A percentile compares a stretch with the other conserved stretches of the same genome.
Conservation (phyloP, 2,888 invertebrate species). For the Zeuzera pyrina region DNA sequence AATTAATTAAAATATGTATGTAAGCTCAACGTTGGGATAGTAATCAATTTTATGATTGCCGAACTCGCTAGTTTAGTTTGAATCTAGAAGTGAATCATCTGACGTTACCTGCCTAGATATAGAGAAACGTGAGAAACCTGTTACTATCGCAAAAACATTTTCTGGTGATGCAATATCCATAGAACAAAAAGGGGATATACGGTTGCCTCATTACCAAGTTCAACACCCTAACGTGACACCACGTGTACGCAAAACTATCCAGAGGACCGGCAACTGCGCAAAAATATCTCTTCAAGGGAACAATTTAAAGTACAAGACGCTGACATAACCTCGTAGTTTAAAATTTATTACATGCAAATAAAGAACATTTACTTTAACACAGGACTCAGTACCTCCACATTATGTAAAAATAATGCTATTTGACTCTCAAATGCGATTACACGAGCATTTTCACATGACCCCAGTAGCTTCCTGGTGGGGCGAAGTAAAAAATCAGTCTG, state of each 20-base stretch:
- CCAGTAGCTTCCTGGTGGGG: conserved; percentile 32
- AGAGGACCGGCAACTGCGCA: conserved; percentile 37
- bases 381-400: no score
- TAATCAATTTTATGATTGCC: no score
- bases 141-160: conserved; percentile 22
- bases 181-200: conserved; percentile 54
- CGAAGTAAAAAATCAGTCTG: no score
- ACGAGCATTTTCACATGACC: conserved; percentile 25
- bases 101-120: no score
- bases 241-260: conserved; percentile 68
- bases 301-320: conserved; percentile 58
- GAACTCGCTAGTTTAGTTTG: no score
- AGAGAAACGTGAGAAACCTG: no score
- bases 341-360: conserved; percentile 60
- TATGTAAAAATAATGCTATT: no score
- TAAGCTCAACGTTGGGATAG: no score
- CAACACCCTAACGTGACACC: conserved; percentile 63
- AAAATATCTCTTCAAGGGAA: conserved; percentile 43
- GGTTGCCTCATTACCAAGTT: conserved; percentile 68
- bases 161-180: conserved; percentile 60
- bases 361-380: no score
- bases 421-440: conserved; percentile 40
- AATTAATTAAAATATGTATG: conserved; percentile 24
- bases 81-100: no score
- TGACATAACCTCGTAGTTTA: conserved; percentile 31